phyloP scores from a whole-genome alignment of 2,797 vertebrate genomes.

The Xyrichtys novacula region DNA sequence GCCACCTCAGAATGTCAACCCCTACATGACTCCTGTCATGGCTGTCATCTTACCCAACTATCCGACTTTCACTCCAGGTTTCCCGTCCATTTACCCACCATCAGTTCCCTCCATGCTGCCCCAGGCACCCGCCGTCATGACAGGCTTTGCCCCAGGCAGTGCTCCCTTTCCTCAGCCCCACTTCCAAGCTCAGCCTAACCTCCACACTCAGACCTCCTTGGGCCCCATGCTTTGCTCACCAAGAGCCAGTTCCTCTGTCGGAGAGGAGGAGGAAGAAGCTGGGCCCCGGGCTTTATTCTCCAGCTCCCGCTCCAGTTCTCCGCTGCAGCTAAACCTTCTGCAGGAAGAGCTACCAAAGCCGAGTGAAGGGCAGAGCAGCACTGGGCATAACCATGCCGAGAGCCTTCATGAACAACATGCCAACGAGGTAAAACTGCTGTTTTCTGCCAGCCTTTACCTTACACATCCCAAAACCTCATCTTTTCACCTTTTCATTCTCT shows the following conservation, averaged over 20 bases:
- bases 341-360: slow-evolving; percentile 88
- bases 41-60: slow-evolving; percentile 85
- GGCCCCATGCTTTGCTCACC: slow-evolving; percentile 62
- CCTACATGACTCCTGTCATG: slow-evolving; percentile 79
- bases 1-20: slow-evolving; percentile 69
- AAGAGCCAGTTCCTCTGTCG: slow-evolving; percentile 68
- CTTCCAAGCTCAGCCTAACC: slow-evolving; percentile 49
- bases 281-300: slow-evolving; percentile 79
- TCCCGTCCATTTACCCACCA: slow-evolving; percentile 70
- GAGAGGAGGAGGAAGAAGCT: slow-evolving; percentile 73
- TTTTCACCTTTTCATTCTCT: neutral
- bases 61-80: slow-evolving; percentile 72
- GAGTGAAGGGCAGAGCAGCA: slow-evolving; percentile 70
- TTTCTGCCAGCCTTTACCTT: neutral
- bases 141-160: slow-evolving; percentile 44
- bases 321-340: slow-evolving; percentile 90
- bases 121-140: slow-evolving; percentile 59
- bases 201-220: slow-evolving; percentile 41
- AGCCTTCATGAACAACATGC: slow-evolving; percentile 72
- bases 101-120: slow-evolving; percentile 54
- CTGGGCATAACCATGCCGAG: slow-evolving; percentile 60
- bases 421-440: slow-evolving; percentile 66
- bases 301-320: slow-evolving; percentile 90
- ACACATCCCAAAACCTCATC: neutral
- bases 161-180: slow-evolving; percentile 68